phyloP scores from a whole-genome alignment of 2,797 vertebrate species.

The Paratrypauchen microcephalus region DNA sequence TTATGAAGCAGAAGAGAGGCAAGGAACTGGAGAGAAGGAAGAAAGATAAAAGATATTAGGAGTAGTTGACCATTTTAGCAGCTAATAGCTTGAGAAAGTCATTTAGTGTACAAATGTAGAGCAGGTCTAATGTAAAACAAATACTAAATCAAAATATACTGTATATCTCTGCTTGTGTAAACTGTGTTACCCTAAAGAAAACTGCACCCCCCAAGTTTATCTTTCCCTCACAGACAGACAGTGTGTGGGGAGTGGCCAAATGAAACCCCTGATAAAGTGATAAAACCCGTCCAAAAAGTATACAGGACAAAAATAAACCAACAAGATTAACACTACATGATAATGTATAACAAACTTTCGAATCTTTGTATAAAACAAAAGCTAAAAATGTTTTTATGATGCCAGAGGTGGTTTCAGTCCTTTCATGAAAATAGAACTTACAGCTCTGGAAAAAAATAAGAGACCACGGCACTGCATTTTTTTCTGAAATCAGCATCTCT shows the following conservation, averaged over 20 bases:
- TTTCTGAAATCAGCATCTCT: too few relatives aligned
- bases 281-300: not conserved
- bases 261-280: not conserved
- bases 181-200: not conserved
- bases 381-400: too few relatives aligned
- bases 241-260: not conserved
- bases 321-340: too few relatives aligned
- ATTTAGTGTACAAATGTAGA: not conserved
- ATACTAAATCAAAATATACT: too few relatives aligned
- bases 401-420: too few relatives aligned
- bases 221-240: slow-evolving; percentile 22
- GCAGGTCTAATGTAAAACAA: too few relatives aligned
- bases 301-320: not conserved
- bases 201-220: slow-evolving; percentile 34
- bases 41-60: not conserved
- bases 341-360: too few relatives aligned
- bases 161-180: not conserved
- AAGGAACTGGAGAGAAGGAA: slow-evolving; percentile 77
- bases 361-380: too few relatives aligned
- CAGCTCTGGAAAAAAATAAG: too few relatives aligned
- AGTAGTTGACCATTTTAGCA: not conserved
- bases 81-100: not conserved
- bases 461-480: too few relatives aligned
- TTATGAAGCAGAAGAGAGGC: slow-evolving; percentile 94
- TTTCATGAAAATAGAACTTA: too few relatives aligned